Base-by-base conservation (phyloP, 23 tunicate species). In the Diplosoma virens region DNA sequence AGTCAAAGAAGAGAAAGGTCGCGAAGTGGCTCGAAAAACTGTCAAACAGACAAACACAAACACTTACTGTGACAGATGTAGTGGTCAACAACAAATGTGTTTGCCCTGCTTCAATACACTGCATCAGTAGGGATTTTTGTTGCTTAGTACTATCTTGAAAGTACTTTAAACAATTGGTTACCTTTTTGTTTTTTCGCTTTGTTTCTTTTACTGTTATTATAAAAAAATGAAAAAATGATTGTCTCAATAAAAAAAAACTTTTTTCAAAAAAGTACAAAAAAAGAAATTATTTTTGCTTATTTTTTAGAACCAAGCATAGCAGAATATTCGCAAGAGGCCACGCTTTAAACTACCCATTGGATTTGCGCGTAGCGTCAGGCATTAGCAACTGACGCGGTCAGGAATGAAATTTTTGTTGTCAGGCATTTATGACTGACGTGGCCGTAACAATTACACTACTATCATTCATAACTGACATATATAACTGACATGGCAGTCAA, bases 391-490 rank as follows among this genome's bases (percentile, higher is more conserved):
- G 74, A 67, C 26, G 52, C 74, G 74, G 74, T 37, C 52, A 17
- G 25, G 52, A 67, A 37, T 67, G 52, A 67, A 67, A 67, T 22
- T 35, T 61, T 22, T 35, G 50, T 50, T 67, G 74, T 67, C 74
- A 67, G 50, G 50, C 74, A 67, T 67, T 35, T 67, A 17, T 67
- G 74, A 67, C 50, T 67, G 74, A 35, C 74, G 52, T 67, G 74
- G 74, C 74, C 74, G 50, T 22, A 9, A 35, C 52, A 35, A 29
- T 17, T 35, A 67, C 74, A 67, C 74, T 11, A 37, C 3, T 34
- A 52, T 67, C 74, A 36, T n/a, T n/a, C n/a, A n/a, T n/a, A n/a
- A n/a, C n/a, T n/a, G 50, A 6, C 52, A 67, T 67, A 67, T 67
- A 67, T 67, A 22, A 67, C 50, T 35, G 74, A 35, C 74, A 35